Evolutionary conservation across 92 coral and sea anemone genomes (phyloP), one percentile per base, ranked within the genome.

Genomic region (Epizoanthus illoricatus): DNA sequence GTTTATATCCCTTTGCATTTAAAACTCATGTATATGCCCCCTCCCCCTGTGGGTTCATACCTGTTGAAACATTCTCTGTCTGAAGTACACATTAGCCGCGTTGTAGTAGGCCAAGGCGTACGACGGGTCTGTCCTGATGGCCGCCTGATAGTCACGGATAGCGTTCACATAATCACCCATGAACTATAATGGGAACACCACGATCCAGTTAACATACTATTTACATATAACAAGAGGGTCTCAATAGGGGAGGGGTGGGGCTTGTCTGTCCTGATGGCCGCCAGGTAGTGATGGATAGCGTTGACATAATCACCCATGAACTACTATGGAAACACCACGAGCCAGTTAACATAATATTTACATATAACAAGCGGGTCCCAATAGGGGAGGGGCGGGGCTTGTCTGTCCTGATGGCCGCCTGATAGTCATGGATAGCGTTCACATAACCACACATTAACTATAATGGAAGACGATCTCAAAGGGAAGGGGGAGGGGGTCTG

Each of bases 161-260:
- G 99, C 99, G 67, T 96, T 96, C 56, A 96, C 99, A 47, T 67
- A 88, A 81, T 96, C 98, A 43, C 97, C 94, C 99, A 96, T 96
- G 65, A 90, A 96, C 99, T 96, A 84, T n/a, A 73, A 73, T 36
- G 24, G 24, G 52, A 23, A 65, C 40, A 65, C 2, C n/a, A 69
- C 21, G 16, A 24, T 0, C 16, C 40, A 43, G 23, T 3, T 54
- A 64, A 33, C 52, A 21, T 56, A 36, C 7, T 54, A n/a, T 33
- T 42, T 13, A 19, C 6, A 54, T 2, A 41, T 39, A 41, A 5
- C 13, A 17, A 28, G 43, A 39, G 54, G 5, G 40, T 66, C 33
- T 12, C 13, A 57, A 41, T 42, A 78, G 24, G n/a, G 42, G 67
- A 55, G 36, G 36, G 36, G 36, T 0, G 36, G 2, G 36, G 36